Evolutionary conservation across 2,113 vertebrate species (phyloP), one percentile per base, ranked within the genome.

Genomic region (Mus pahari): DNA sequence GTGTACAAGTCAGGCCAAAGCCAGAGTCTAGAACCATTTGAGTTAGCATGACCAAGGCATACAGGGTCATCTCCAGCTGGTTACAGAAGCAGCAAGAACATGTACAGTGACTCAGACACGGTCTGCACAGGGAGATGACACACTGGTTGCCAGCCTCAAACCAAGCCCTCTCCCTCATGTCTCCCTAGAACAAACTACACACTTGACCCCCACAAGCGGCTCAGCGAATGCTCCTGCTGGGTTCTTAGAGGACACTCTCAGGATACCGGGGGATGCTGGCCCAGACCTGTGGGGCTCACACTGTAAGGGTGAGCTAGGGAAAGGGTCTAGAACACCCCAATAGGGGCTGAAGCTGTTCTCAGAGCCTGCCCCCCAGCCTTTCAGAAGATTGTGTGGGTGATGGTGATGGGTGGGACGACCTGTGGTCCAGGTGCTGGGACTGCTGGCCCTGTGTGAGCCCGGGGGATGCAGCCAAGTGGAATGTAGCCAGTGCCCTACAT

Each of bases 11-110:
- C 86, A 97, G 70, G 86, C 97, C 92, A 0, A 55, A 94, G 77
- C 97, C 95, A 0, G 94, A 97, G n/a, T 97, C 95, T 0, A 96
- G 12, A 98, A 97, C 97, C 62, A 92, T 45, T 0, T 92, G 97
- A 0, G 36, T 96, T 74, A 97, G 89, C 55, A 94, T 74, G 48
- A 96, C 86, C 0, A 78, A 92, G 42, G 93, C 28, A 0, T 90
- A 97, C 48, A 97, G 90, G 12, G 96, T 95, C 96, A 97, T 96
- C 92, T 96, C 90, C 62, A 95, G 13, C 92, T 96, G 94, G 86
- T 95, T 77, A 0, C 88, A 98, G 92, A 16, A 97, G 62, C 0
- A 97, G 0, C 1, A 94, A 94, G 0, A 92, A 89, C 28, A 97
- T 94, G 0, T 55, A 33, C 71, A 96, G 82, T 0, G 68, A 7